These are phyloP conservation scores for Papilio machaon DNA, from an alignment of 1,140 invertebrate species.

Conservation along the genomic window DNA sequence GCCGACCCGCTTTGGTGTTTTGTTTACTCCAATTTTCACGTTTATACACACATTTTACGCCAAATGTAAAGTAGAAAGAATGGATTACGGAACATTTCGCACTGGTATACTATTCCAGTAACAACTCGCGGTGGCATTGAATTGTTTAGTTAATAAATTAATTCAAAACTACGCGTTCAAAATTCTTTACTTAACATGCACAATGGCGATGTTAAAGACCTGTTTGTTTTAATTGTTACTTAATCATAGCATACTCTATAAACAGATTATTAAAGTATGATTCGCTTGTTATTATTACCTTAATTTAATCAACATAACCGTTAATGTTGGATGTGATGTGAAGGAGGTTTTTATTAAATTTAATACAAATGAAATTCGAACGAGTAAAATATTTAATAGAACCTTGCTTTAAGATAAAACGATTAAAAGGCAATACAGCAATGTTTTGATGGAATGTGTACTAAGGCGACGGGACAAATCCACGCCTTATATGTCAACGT, in stretches of 20 bases:
- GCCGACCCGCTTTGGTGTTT: constrained; percentile 50
- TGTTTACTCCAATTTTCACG: constrained; percentile 50
- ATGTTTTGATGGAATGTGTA: not conserved
- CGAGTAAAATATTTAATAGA: not conserved
- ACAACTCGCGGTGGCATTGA: not conserved
- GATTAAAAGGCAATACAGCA: not conserved
- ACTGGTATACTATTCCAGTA: constrained; percentile 22
- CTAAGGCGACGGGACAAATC: not conserved
- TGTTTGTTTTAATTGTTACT: constrained; percentile 10
- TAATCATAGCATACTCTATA: constrained; percentile 1
- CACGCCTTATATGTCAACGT: too few species aligned
- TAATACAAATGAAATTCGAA: not conserved
- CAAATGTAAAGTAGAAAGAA: constrained; percentile 7
- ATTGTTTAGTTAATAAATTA: not conserved
- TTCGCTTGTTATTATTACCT: not conserved
- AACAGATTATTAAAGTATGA: not conserved
- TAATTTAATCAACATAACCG: not conserved
- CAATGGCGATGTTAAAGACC: not conserved
- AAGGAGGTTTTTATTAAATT: not conserved
- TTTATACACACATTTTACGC: constrained; percentile 47
- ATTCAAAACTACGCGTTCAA: not conserved
- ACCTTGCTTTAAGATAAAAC: not conserved
- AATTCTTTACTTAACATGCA: not conserved
- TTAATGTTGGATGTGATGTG: not conserved
- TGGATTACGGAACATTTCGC: constrained; percentile 39